phyloP scores from a whole-genome alignment of 2,113 vertebrate species.

The Columba janthina region DNA sequence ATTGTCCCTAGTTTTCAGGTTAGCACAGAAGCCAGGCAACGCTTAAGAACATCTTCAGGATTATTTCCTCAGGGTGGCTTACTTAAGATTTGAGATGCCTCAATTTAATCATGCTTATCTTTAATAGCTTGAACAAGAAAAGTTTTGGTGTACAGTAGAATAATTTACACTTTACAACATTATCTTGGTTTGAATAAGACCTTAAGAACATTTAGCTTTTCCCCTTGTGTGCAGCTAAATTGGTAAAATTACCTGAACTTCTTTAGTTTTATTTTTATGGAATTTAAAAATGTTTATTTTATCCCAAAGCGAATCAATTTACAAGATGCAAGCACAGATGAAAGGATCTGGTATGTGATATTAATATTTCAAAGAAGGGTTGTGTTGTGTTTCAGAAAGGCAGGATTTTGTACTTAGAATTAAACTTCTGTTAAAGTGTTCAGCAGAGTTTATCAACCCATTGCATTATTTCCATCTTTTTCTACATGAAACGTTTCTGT shows the following conservation, averaged over 20 bases:
- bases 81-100: background rate
- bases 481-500: background rate
- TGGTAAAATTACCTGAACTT: background rate
- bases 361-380: conserved; percentile 20
- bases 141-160: background rate
- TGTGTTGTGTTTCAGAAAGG: background rate
- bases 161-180: background rate
- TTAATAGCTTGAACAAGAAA: background rate
- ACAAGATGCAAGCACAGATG: background rate
- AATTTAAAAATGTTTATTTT: background rate
- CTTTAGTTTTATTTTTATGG: conserved; percentile 8
- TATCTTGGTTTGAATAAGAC: background rate
- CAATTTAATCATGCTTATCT: background rate
- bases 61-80: background rate
- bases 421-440: background rate
- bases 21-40: background rate
- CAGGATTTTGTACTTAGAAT: background rate
- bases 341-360: background rate
- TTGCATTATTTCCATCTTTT: background rate
- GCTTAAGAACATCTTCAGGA: background rate
- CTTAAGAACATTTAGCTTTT: background rate
- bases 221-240: background rate
- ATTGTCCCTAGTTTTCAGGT: background rate
- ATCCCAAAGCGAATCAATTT: conserved; percentile 28
- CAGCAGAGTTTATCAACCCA: background rate